Conservation (phyloP, 23 tunicate genomes). For the Corella eumyota region DNA sequence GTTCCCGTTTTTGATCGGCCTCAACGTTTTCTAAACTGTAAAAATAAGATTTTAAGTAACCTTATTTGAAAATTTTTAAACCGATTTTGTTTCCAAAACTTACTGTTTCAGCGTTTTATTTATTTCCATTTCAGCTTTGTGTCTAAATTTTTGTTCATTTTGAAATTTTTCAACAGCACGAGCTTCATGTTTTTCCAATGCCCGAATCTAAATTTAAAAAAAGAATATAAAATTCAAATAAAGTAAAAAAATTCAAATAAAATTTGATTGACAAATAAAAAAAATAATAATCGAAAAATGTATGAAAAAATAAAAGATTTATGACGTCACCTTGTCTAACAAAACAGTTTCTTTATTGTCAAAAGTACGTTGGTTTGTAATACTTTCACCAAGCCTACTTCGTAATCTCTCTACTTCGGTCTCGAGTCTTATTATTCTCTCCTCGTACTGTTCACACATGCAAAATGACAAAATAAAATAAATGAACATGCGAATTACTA, state of each 20-base stretch:
- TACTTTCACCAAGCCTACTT: slow-evolving; percentile 5
- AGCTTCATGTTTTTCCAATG: too few species aligned
- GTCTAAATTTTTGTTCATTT: too few species aligned
- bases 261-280: background rate
- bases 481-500: too few species aligned
- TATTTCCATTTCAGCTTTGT: too few species aligned
- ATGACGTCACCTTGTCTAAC: slow-evolving; percentile 35
- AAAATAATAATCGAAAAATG: background rate
- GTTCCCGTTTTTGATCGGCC: slow-evolving; percentile 22
- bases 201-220: background rate
- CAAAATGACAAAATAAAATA: too few species aligned
- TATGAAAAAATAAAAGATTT: background rate
- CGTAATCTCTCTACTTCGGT: slow-evolving; percentile 44
- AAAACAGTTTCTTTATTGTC: slow-evolving; percentile 23
- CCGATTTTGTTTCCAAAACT: too few species aligned
- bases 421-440: slow-evolving; percentile 44
- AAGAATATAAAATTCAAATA: background rate
- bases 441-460: slow-evolving; percentile 77
- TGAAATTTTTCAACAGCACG: too few species aligned
- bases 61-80: too few species aligned
- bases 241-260: background rate
- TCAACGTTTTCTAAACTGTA: slow-evolving; percentile 17
- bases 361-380: slow-evolving; percentile 4
- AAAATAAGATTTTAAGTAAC: too few species aligned
- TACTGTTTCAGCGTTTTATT: too few species aligned